These are phyloP conservation scores for Agonopterix arenella DNA, from an alignment of 2,888 invertebrate genomes.

Conservation along the genomic window DNA sequence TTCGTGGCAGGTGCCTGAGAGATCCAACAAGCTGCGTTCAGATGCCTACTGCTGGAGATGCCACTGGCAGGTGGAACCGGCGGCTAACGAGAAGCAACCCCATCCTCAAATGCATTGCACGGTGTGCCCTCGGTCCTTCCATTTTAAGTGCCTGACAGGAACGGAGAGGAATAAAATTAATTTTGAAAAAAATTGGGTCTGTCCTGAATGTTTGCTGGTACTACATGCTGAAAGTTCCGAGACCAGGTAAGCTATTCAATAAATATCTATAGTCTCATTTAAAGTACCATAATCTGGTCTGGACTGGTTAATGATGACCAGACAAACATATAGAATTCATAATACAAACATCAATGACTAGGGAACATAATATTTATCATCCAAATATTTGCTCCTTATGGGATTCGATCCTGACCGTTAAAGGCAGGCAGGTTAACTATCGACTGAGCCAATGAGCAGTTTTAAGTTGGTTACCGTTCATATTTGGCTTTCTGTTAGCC, in stretches of 20 bases:
- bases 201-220: slow-evolving; percentile 89
- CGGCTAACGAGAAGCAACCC: slow-evolving; percentile 49
- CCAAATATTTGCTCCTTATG: too few relatives aligned
- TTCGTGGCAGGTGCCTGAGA: slow-evolving; percentile 14
- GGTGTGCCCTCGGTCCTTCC: slow-evolving; percentile 91
- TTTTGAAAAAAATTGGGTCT: slow-evolving; percentile 81
- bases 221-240: slow-evolving; percentile 84
- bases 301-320: too few relatives aligned
- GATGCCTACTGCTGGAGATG: slow-evolving; percentile 96
- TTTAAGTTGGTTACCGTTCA: too few relatives aligned
- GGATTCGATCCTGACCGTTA: too few relatives aligned
- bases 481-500: too few relatives aligned
- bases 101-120: slow-evolving; percentile 79
- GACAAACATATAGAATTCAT: too few relatives aligned
- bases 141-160: slow-evolving; percentile 83
- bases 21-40: slow-evolving; percentile 50
- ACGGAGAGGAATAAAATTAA: slow-evolving; percentile 62
- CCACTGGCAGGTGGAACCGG: slow-evolving; percentile 81
- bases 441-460: too few relatives aligned
- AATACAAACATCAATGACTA: too few relatives aligned
- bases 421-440: too few relatives aligned
- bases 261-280: too few relatives aligned
- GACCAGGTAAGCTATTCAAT: slow-evolving; percentile 69
- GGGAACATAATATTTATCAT: too few relatives aligned
- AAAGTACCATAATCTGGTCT: too few relatives aligned